phyloP scores from a whole-genome alignment of 2,888 invertebrate genomes.

The Theretra japonica region DNA sequence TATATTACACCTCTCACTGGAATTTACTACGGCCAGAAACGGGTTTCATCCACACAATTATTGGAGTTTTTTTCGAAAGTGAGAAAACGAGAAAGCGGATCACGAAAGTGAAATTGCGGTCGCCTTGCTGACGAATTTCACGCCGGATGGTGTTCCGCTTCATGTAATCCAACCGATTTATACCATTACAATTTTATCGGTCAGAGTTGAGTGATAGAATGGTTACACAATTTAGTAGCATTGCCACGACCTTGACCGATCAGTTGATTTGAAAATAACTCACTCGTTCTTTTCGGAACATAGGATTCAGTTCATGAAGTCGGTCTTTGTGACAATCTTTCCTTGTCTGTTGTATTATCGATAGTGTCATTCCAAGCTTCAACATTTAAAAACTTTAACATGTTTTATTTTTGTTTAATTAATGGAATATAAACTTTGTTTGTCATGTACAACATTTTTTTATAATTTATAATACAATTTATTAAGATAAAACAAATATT shows the following conservation, averaged over 20 bases:
- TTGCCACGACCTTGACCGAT: constrained; percentile 54
- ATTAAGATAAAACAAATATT: no score
- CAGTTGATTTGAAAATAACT: constrained; percentile 35
- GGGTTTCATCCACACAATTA: constrained; percentile 60
- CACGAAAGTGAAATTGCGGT: constrained; percentile 76
- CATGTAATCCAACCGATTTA: constrained; percentile 50
- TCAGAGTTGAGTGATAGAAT: constrained; percentile 37
- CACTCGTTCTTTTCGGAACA: background rate
- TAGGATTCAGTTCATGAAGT: background rate
- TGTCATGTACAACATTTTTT: no score
- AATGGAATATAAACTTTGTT: no score
- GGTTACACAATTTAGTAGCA: constrained; percentile 47
- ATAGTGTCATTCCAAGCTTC: constrained; percentile 14
- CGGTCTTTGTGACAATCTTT: background rate
- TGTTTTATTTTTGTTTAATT: no score
- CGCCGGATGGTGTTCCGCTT: constrained; percentile 56
- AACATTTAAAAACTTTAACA: background rate
- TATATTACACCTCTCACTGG: constrained; percentile 55
- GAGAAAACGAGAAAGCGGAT: constrained; percentile 72
- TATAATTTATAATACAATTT: no score
- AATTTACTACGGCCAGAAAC: constrained; percentile 58
- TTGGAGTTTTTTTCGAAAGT: constrained; percentile 72
- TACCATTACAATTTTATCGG: constrained; percentile 36
- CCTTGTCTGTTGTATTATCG: background rate
- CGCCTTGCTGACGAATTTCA: constrained; percentile 73